Conservation (phyloP, 2,113 vertebrate species). For the Brienomyrus brachyistius region DNA sequence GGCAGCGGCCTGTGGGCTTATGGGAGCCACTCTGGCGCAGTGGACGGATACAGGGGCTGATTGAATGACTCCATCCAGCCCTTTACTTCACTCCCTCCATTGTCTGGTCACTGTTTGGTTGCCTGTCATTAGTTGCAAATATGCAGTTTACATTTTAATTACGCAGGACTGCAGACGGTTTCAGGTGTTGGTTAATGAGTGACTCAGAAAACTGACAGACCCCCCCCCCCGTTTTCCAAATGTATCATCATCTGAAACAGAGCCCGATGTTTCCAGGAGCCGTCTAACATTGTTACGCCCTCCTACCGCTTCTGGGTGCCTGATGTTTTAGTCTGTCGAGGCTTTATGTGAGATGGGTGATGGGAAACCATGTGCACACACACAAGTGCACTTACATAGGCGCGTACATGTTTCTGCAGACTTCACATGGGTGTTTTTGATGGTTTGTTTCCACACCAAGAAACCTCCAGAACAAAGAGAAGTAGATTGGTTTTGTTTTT, state of each 20-base stretch:
- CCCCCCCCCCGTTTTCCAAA: not conserved
- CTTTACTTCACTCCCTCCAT: not conserved
- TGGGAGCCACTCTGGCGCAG: not conserved
- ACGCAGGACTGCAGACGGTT: not conserved
- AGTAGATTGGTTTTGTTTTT: not conserved
- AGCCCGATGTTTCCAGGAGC: not conserved
- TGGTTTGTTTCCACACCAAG: not conserved
- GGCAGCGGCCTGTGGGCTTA: not conserved
- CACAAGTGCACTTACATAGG: not conserved
- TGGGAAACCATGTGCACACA: not conserved
- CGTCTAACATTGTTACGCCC: not conserved
- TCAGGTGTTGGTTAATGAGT: slow-evolving; percentile 12
- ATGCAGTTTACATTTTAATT: not conserved
- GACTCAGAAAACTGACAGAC: not conserved
- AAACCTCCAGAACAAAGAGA: not conserved
- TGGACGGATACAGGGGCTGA: not conserved
- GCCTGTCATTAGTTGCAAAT: not conserved
- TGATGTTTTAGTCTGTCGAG: not conserved
- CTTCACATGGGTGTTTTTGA: not conserved
- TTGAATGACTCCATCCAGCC: not conserved
- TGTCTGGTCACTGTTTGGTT: not conserved
- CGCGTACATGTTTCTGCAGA: not conserved
- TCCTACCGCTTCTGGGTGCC: not conserved
- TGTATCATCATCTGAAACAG: not conserved
- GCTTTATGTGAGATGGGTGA: not conserved